Evolutionary conservation across 2,797 vertebrate genomes (phyloP).

Genomic region (Dryobates pubescens): DNA sequence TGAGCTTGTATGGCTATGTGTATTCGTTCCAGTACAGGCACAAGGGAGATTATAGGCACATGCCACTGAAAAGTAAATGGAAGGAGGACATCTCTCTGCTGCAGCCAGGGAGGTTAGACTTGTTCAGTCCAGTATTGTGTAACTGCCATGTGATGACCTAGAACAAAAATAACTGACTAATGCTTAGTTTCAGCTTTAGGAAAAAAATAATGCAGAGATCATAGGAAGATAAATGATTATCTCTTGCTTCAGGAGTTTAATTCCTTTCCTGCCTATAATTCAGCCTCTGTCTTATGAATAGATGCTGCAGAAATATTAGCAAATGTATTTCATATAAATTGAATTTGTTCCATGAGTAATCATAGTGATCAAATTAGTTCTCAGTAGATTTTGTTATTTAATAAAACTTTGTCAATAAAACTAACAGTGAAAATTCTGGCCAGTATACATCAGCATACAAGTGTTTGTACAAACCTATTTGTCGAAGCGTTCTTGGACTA

Average conservation of each 20-base stretch:
- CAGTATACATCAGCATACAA: neutral
- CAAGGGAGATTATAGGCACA: neutral
- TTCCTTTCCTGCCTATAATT: neutral
- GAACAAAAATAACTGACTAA: constrained; percentile 29
- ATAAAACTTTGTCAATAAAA: neutral
- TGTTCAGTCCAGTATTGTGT: neutral
- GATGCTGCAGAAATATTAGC: neutral
- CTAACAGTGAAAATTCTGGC: neutral
- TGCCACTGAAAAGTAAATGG: neutral
- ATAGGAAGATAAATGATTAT: neutral
- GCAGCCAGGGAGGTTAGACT: neutral
- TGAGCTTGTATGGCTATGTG: neutral
- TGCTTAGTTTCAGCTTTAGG: constrained; percentile 1
- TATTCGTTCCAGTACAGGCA: neutral
- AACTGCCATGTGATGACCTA: neutral
- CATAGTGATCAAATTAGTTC: neutral
- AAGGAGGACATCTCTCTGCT: neutral
- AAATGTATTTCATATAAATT: constrained; percentile 14
- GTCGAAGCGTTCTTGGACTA: neutral
- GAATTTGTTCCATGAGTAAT: neutral
- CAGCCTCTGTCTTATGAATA: neutral
- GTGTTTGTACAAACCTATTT: neutral
- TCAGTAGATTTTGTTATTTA: neutral
- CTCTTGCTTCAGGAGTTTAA: neutral
- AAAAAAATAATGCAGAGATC: neutral